Base-by-base conservation (phyloP, 2,888 invertebrate genomes). In the Bhutanitis thaidina region DNA sequence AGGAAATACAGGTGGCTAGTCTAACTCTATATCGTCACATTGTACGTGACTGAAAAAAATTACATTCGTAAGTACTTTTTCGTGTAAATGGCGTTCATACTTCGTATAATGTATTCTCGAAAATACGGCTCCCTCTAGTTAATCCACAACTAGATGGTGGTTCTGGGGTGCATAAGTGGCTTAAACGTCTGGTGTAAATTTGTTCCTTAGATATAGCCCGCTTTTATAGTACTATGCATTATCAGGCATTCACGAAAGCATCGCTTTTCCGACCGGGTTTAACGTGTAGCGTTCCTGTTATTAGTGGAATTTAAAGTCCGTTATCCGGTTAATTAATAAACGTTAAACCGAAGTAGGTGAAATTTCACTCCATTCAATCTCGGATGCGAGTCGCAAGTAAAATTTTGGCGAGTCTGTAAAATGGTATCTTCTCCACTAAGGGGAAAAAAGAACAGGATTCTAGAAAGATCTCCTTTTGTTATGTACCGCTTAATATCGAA, bases 271-370 rank as follows among this genome's bases (percentile, higher is more conserved):
- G 9, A 20, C 27, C 14, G 12, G 7, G 10, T n/a, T 34, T 35
- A 40, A 44, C 39, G 32, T 32, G 37, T 38, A 15, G 35, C 39
- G 35, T 50, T 50, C 44, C 50, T 38, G 44, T 36, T 43, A 41
- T 50, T 35, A 44, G 50, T 16, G 34, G 34, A 30, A 35, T 39
- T 50, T 50, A 35, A 40, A 50, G 45, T 29, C 39, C 35, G 45
- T 35, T 45, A 45, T 45, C 45, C 35, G 13, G 29, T 39, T 45
- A 45, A 50, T 50, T 40, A 45, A 38, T 35, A n/a, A 27, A 50
- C 39, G 44, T 39, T 39, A 37, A 38, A n/a, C 38, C 27, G 35
- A 25, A 29, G 7, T 27, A 15, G 36, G 27, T 8, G 5, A 27
- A 20, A 3, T 20, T 3, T 5, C 20, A 20, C 20, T 20, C 5